phyloP scores from a whole-genome alignment of 2,888 invertebrate species.

The Rosalia funebris region DNA sequence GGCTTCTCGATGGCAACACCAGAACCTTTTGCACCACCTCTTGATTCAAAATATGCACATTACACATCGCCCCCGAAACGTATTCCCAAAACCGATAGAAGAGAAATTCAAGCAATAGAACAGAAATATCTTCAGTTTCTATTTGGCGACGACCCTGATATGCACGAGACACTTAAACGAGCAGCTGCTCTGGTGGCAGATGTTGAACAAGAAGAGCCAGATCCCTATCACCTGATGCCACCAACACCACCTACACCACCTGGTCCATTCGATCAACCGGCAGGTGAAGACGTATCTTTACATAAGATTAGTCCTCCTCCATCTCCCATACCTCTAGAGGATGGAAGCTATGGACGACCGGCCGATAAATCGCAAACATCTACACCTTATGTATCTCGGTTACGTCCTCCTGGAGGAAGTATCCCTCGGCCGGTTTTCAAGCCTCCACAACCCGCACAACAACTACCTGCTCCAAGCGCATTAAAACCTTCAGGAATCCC shows the following conservation, averaged over 20 bases:
- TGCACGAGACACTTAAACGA: slow-evolving; percentile 21
- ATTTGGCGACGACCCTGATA: slow-evolving; percentile 24
- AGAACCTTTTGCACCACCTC: not conserved
- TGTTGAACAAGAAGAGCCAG: slow-evolving; percentile 23
- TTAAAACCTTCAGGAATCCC: no score
- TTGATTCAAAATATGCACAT: not conserved
- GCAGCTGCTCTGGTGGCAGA: slow-evolving; percentile 21
- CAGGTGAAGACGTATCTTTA: no score
- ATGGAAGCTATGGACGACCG: not conserved
- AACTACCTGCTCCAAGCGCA: no score
- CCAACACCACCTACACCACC: not conserved
- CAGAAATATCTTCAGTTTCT: slow-evolving; percentile 27
- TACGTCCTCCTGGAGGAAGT: not conserved
- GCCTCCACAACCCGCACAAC: not conserved
- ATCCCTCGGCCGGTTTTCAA: not conserved
- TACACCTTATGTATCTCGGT: not conserved
- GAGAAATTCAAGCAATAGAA: not conserved
- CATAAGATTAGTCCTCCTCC: not conserved
- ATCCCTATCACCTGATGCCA: slow-evolving; percentile 15
- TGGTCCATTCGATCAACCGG: not conserved
- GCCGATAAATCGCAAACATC: not conserved
- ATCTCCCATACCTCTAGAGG: not conserved
- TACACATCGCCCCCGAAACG: slow-evolving; percentile 2
- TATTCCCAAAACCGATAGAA: not conserved
- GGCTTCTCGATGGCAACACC: not conserved